Evolutionary conservation across 2,113 vertebrate genomes (phyloP).

Genomic region (Protobothrops flavoviridis): DNA sequence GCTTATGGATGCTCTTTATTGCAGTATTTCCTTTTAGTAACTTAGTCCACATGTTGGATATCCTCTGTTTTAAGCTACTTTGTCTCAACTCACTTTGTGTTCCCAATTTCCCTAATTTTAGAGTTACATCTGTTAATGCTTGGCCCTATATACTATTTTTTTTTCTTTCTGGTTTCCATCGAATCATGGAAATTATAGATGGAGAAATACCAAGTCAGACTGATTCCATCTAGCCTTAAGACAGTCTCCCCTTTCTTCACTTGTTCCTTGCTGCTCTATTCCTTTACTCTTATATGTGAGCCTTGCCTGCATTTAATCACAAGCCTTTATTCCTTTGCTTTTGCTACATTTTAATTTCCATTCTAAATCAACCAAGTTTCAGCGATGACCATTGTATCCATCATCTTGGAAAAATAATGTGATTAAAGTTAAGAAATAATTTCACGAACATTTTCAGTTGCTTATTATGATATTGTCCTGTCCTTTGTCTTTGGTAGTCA

Average conservation of each 20-base stretch:
- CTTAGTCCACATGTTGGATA: background rate
- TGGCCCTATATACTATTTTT: conserved; percentile 25
- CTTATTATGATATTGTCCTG: background rate
- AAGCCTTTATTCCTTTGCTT: background rate
- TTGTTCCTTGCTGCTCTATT: background rate
- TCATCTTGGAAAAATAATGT: background rate
- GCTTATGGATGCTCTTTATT: conserved; percentile 2
- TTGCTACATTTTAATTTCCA: background rate
- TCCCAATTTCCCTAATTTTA: conserved; percentile 25
- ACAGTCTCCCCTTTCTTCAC: background rate
- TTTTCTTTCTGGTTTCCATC: conserved; percentile 20
- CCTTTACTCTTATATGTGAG: background rate
- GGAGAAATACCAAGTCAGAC: conserved; percentile 25
- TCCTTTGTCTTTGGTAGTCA: background rate
- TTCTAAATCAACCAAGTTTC: background rate
- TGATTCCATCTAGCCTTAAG: background rate
- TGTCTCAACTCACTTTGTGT: conserved; percentile 26
- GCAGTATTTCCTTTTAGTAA: conserved; percentile 22
- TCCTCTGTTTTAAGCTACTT: conserved; percentile 5
- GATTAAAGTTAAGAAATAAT: background rate
- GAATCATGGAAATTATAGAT: conserved; percentile 13
- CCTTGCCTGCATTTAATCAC: conserved; percentile 5
- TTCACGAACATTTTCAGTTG: background rate
- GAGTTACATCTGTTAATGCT: conserved; percentile 12
- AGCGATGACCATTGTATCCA: background rate